Percentiles rank a stretch among this genome's conserved stretches.
These are phyloP conservation scores for Scaptomyza flava DNA, from an alignment of 2,888 invertebrate genomes.

Conservation along the genomic window DNA sequence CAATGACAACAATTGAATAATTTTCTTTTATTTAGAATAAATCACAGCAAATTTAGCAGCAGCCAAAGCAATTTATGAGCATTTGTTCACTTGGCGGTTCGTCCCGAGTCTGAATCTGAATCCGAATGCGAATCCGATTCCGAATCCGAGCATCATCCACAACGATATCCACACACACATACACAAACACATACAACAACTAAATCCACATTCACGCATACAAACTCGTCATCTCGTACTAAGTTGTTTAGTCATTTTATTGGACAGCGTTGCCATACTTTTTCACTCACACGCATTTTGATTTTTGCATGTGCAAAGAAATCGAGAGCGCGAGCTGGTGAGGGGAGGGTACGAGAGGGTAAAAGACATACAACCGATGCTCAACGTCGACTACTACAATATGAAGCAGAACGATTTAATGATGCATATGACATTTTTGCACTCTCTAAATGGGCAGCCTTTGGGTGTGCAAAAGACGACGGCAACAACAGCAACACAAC, in stretches of 20 bases:
- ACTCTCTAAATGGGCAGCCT: slow-evolving; percentile 76
- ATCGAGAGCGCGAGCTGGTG: too few relatives aligned
- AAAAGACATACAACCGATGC: slow-evolving; percentile 42
- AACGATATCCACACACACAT: slow-evolving; percentile 2
- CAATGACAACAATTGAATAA: slow-evolving; percentile 81
- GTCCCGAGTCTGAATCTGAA: background rate
- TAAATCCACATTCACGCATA: slow-evolving; percentile 8
- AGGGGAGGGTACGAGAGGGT: too few relatives aligned
- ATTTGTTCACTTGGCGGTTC: slow-evolving; percentile 55
- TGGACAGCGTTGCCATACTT: slow-evolving; percentile 76
- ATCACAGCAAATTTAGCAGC: slow-evolving; percentile 72
- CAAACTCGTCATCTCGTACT: slow-evolving; percentile 32
- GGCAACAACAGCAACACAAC: slow-evolving; percentile 27
- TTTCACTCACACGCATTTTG: slow-evolving; percentile 58
- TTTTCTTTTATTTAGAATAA: slow-evolving; percentile 80
- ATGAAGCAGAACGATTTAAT: slow-evolving; percentile 81
- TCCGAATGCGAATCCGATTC: slow-evolving; percentile 7
- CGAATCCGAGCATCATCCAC: slow-evolving; percentile 19
- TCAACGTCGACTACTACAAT: slow-evolving; percentile 74
- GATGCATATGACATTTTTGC: slow-evolving; percentile 82
- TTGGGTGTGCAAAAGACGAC: slow-evolving; percentile 53
- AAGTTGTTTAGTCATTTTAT: slow-evolving; percentile 77
- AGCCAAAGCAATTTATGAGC: slow-evolving; percentile 71
- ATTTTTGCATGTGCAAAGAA: slow-evolving; percentile 29
- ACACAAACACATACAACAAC: background rate